Evolutionary conservation across 1,140 invertebrate species (phyloP).

Genomic region (Trichonephila clavipes): DNA sequence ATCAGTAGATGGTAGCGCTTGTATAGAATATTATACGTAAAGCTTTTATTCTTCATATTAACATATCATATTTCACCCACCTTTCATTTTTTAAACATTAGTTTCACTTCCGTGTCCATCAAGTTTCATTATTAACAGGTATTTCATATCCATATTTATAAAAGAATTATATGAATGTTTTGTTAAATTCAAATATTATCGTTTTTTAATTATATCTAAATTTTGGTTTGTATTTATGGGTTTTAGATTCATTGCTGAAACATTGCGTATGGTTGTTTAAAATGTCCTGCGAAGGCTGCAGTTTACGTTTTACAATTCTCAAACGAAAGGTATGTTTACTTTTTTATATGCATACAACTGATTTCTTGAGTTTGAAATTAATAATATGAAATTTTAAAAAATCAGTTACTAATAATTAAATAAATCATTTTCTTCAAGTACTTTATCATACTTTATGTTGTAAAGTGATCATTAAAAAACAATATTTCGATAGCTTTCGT

Average conservation of each 20-base stretch:
- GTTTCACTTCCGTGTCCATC: not conserved
- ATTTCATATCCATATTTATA: not conserved
- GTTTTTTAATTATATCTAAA: not conserved
- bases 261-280: not conserved
- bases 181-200: not conserved
- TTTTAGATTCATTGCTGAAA: not conserved
- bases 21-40: not conserved
- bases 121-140: not conserved
- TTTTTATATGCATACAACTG: not conserved
- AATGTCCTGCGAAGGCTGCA: conserved; percentile 68
- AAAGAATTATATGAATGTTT: not conserved
- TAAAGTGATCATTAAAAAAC: no score
- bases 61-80: not conserved
- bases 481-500: no score
- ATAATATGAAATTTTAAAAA: no score
- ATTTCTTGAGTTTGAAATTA: no score
- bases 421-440: no score
- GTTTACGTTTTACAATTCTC: conserved; percentile 54
- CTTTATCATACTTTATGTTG: no score
- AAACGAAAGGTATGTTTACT: conserved; percentile 39
- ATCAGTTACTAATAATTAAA: no score
- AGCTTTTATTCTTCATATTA: no score
- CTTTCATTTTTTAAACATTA: not conserved
- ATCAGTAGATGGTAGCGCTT: not conserved
- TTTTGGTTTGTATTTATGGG: not conserved